Evolutionary conservation across 2,113 vertebrate genomes (phyloP).

Genomic region (Narcine bancroftii): DNA sequence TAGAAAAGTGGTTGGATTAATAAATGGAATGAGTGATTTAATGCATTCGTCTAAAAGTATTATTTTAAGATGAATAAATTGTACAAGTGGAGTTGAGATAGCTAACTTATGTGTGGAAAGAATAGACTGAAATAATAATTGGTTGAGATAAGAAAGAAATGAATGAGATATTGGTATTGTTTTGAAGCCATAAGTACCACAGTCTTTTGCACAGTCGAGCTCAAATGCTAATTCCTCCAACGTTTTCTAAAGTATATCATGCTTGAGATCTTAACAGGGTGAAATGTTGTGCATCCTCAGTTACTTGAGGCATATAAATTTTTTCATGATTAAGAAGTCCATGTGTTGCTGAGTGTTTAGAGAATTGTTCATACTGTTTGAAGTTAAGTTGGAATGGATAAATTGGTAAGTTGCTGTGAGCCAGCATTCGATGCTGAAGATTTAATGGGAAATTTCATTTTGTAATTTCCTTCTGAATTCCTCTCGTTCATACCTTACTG

Average conservation of each 20-base stretch:
- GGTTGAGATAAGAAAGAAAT: background rate
- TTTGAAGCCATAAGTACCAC: background rate
- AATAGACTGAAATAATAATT: background rate
- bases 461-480: background rate
- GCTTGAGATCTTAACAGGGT: background rate
- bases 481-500: background rate
- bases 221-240: background rate
- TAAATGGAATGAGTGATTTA: background rate
- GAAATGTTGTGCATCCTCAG: background rate
- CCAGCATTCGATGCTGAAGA: background rate
- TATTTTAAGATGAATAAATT: background rate
- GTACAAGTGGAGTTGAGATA: background rate
- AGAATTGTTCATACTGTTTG: too few relatives aligned
- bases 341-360: too few relatives aligned
- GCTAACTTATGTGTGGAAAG: background rate
- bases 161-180: background rate
- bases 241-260: background rate
- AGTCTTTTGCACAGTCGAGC: background rate
- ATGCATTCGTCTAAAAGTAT: background rate
- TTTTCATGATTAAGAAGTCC: too few relatives aligned
- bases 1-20: background rate
- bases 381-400: too few relatives aligned
- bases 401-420: background rate
- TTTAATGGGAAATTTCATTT: background rate
- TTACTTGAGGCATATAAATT: background rate